These are phyloP conservation scores for Ophion slaviceki DNA, from an alignment of 2,888 invertebrate genomes.

Conservation along the genomic window DNA sequence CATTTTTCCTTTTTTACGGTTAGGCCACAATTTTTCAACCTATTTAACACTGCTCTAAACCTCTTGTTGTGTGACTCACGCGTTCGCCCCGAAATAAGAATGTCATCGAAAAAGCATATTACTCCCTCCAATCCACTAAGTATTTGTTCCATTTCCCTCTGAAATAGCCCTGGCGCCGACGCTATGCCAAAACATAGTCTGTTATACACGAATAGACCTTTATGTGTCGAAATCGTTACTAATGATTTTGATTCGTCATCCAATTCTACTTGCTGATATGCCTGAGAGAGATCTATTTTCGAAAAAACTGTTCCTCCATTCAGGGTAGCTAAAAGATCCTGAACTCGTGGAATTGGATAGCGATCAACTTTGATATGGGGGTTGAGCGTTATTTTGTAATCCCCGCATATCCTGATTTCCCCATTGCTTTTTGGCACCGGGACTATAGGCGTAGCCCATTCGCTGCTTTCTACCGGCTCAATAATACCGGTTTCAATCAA, in stretches of 20 bases:
- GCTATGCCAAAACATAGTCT: slow-evolving; percentile 41
- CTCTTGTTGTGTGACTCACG: neutral
- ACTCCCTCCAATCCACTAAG: slow-evolving; percentile 33
- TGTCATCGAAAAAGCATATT: slow-evolving; percentile 48
- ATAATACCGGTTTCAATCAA: slow-evolving; percentile 4
- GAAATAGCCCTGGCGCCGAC: slow-evolving; percentile 44
- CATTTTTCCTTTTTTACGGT: slow-evolving; percentile 73
- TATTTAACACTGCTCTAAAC: neutral
- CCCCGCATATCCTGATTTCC: slow-evolving; percentile 69
- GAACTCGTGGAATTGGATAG: slow-evolving; percentile 49
- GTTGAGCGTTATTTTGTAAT: slow-evolving; percentile 68
- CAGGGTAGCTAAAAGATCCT: slow-evolving; percentile 39
- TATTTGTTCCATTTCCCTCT: slow-evolving; percentile 46
- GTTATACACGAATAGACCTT: slow-evolving; percentile 72
- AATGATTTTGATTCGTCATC: slow-evolving; percentile 75
- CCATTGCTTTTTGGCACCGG: too few relatives aligned
- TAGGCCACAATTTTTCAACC: slow-evolving; percentile 31
- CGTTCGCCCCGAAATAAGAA: slow-evolving; percentile 2
- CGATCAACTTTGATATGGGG: slow-evolving; percentile 62
- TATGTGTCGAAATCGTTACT: slow-evolving; percentile 77
- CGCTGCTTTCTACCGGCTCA: too few relatives aligned
- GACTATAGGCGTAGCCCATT: neutral
- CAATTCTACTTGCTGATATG: slow-evolving; percentile 78
- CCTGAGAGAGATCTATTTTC: slow-evolving; percentile 79
- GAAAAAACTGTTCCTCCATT: slow-evolving; percentile 76